Base-by-base conservation (phyloP, 2,797 vertebrate genomes). In the Chromis chromis region DNA sequence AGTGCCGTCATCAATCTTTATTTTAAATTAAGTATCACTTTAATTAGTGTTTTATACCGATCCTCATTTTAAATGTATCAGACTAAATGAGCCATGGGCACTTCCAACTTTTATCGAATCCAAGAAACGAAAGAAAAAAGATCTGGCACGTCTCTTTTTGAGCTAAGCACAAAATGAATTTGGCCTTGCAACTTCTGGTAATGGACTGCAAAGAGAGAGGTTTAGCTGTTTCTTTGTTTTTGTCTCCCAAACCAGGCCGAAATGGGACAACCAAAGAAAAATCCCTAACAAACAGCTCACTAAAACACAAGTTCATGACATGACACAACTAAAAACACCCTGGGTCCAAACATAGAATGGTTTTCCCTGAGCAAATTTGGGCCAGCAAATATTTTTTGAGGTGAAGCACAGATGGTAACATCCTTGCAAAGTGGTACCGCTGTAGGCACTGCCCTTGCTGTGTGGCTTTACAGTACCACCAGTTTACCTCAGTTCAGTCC, bases 231-330 rank as follows among this genome's bases (percentile, higher is more conserved):
- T 86, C 74, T 81, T 62, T 14, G 52, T 66, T 65, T 79, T 83
- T 90, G 85, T 75, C 86, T 78, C 9, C 24, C 7, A 46, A 65
- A 74, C 21, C 27, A 44, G 65, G 60, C 17, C 74, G 63, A 60
- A 52, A 75, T 80, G 39, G 71, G 54, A 74, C 70, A 82, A 73
- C 79, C 55, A 83, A 86, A 86, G 58, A 76, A 78, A 83, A 84
- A 85, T 66, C 74, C 50, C 55, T n/a, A 73, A 82, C 78, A 88
- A 89, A 80, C 24, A 28, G 36, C 65, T 58, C 59, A 62, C 56
- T 71, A 67, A 82, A 86, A 82, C 67, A 82, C 59, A 78, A 80
- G 75, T 85, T 84, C 67, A 63, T 66, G 76, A 86, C 79, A 88
- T 84, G 48, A 79, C 68, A 82, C 52, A 59, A 53, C 63, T 61